Base-by-base conservation (phyloP, 2,113 vertebrate species). In the Lontra canadensis region DNA sequence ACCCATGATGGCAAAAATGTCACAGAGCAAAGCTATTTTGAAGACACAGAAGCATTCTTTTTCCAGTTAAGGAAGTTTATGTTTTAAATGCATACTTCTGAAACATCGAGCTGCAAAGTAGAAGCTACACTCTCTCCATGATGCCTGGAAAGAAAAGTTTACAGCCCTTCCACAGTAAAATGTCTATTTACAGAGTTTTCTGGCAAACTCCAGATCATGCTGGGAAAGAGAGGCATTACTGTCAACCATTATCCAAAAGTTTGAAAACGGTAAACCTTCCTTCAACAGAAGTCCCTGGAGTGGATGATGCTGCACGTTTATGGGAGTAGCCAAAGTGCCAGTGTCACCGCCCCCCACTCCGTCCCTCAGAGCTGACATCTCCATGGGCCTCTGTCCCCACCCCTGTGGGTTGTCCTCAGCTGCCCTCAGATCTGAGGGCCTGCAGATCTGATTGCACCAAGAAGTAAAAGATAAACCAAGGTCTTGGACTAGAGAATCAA, bases 1-100 rank as follows among this genome's bases (percentile, higher is more conserved):
- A 25, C 6, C 18, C 81, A 18, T 0, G 0, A 21, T 3, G 1
- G 42, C 10, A 42, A 69, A 49, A 73, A 71, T 7, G 21, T 36
- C 57, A 44, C 59, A 36, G 2, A 23, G 85, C 14, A 29, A 14
- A 61, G 14, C 74, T 23, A 5, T 23, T 7, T 1, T 59, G 87
- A 82, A 87, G 57, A 9, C 61, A 6, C 21, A 31, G 67, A 23
- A 11, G 34, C 44, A 15, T 47, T 55, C 67, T 57, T 69, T 6
- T 6, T 25, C 85, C 85, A 13, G n/a, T 73, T 59, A 94, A 94
- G 95, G 94, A 93, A 79, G n/a, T 61, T 31, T 14, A 6, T 4
- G 59, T 25, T 39, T 87, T 18, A 3, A 65, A 81, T 4, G 23
- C 61, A 17, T 11, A 6, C 29, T 42, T 55, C 47, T 87, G 65